These are phyloP conservation scores for Acanthiza pusilla DNA, from an alignment of 2,797 vertebrate species.

Conservation along the genomic window DNA sequence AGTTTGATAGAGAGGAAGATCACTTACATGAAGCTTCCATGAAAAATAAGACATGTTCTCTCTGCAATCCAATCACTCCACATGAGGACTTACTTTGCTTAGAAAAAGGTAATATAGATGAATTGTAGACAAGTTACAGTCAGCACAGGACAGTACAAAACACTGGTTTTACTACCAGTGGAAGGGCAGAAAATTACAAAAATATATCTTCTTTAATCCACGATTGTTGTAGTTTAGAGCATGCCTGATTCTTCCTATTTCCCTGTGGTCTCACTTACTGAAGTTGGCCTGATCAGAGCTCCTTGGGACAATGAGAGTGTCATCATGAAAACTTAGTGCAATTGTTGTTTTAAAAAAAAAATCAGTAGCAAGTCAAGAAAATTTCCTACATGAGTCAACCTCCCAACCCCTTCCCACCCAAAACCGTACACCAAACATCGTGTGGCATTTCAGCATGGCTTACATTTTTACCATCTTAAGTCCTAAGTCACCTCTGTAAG, in stretches of 20 bases:
- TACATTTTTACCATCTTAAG: not conserved
- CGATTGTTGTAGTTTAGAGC: constrained; percentile 38
- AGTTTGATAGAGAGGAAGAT: constrained; percentile 40
- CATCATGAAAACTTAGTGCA: constrained; percentile 54
- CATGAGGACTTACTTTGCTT: not conserved
- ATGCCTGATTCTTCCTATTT: not conserved
- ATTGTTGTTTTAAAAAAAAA: not conserved
- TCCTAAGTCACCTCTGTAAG: not conserved
- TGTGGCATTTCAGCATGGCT: not conserved
- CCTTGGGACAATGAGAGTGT: constrained; percentile 10
- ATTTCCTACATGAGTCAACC: not conserved
- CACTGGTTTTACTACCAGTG: not conserved
- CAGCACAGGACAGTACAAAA: constrained; percentile 22
- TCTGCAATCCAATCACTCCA: constrained; percentile 8
- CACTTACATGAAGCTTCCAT: not conserved
- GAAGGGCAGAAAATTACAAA: constrained; percentile 47
- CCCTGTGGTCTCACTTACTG: not conserved
- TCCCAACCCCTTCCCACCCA: not conserved
- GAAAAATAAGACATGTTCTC: not conserved
- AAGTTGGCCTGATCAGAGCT: constrained; percentile 37
- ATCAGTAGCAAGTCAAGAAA: constrained; percentile 55
- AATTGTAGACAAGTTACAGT: not conserved
- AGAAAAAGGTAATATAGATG: not conserved
- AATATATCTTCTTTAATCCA: constrained; percentile 52
- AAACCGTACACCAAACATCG: not conserved